phyloP scores from a whole-genome alignment of 2,113 vertebrate genomes.

The Lepus europaeus region DNA sequence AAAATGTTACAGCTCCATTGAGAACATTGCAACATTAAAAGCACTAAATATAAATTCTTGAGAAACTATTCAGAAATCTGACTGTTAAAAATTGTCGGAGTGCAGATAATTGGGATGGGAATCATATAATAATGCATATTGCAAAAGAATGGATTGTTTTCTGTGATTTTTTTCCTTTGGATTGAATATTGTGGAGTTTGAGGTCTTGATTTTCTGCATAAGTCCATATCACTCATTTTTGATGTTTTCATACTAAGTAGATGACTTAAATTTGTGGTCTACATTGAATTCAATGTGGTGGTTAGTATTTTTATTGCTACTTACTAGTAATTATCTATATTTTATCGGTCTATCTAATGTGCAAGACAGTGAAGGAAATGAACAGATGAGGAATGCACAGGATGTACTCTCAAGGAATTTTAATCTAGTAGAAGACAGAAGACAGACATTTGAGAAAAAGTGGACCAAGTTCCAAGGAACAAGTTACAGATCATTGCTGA shows the following conservation, averaged over 20 bases:
- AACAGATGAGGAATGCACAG: not conserved
- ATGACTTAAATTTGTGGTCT: not conserved
- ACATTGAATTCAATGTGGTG: not conserved
- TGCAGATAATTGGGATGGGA: constrained; percentile 18
- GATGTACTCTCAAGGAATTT: constrained; percentile 1
- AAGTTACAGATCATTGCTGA: not conserved
- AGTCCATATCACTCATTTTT: not conserved
- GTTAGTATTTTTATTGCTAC: not conserved
- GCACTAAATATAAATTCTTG: constrained; percentile 51
- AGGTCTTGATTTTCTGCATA: not conserved
- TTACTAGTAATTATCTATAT: not conserved
- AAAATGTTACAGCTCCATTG: not conserved
- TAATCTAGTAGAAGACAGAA: not conserved
- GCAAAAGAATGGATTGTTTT: not conserved
- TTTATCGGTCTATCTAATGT: not conserved
- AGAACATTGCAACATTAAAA: constrained; percentile 42
- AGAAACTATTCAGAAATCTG: constrained; percentile 39
- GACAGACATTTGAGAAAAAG: not conserved
- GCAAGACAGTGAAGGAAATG: not conserved
- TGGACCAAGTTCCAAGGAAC: not conserved
- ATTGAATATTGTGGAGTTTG: not conserved
- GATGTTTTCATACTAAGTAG: not conserved
- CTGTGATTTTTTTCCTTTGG: not conserved
- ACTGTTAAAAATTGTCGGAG: constrained; percentile 50
- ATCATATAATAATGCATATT: not conserved